These are phyloP conservation scores for Alosa alosa DNA, from an alignment of 2,113 vertebrate species.

Conservation along the genomic window DNA sequence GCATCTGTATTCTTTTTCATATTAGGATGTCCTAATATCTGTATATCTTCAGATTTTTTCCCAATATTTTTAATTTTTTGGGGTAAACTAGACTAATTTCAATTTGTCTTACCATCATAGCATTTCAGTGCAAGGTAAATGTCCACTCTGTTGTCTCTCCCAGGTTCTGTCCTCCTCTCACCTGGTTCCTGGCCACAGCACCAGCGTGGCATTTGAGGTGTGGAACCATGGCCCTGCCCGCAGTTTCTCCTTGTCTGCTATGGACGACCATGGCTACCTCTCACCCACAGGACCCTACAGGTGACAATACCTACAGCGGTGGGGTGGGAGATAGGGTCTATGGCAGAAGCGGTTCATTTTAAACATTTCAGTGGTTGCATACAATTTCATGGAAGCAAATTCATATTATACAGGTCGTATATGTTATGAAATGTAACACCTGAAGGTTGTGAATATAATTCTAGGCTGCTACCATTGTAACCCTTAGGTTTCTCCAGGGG, in stretches of 20 bases:
- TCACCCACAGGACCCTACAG: slow-evolving; percentile 62
- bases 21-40: too few species aligned
- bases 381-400: too few species aligned
- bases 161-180: slow-evolving; percentile 56
- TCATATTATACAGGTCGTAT: too few species aligned
- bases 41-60: too few species aligned
- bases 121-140: background rate
- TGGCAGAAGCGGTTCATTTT: slow-evolving; percentile 52
- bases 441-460: too few species aligned
- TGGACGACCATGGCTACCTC: slow-evolving; percentile 68
- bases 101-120: background rate
- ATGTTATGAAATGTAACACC: too few species aligned
- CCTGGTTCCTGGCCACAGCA: slow-evolving; percentile 57
- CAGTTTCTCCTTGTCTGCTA: slow-evolving; percentile 58
- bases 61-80: too few species aligned
- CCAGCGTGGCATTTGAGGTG: slow-evolving; percentile 63
- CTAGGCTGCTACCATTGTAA: too few species aligned
- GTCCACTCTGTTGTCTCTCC: background rate
- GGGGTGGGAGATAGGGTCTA: slow-evolving; percentile 15
- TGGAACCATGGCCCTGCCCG: slow-evolving; percentile 65
- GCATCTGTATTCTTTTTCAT: too few species aligned
- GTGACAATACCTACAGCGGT: slow-evolving; percentile 36
- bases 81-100: too few species aligned
- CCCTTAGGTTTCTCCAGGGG: too few species aligned
- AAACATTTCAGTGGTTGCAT: background rate